Percentiles rank a stretch among this genome's conserved stretches.
Conservation (phyloP, 2,888 invertebrate species). For the Epirrita christyi region DNA sequence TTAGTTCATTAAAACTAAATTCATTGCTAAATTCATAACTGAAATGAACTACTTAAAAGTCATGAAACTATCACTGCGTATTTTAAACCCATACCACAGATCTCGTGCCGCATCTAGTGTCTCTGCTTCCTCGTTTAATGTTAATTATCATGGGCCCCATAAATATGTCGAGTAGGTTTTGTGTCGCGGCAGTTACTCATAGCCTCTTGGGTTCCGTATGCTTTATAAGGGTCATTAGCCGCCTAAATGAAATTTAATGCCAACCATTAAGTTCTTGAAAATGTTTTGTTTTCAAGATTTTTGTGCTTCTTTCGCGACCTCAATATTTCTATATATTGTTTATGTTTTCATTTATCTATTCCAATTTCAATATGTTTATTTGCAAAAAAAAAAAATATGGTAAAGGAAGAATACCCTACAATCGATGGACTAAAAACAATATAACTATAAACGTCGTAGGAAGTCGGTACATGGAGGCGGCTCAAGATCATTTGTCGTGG, state of each 20-base stretch:
- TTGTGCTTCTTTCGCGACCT: no score
- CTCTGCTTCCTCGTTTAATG: slow-evolving; percentile 34
- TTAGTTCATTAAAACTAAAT: background rate
- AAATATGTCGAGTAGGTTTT: slow-evolving; percentile 53
- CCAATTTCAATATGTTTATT: no score
- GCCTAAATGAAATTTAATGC: slow-evolving; percentile 60
- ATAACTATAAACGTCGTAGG: no score
- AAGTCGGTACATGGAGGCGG: no score
- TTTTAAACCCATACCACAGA: background rate
- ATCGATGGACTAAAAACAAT: no score
- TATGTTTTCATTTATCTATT: no score
- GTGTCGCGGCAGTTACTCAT: slow-evolving; percentile 44
- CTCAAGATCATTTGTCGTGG: no score
- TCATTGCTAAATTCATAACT: background rate
- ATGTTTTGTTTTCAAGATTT: slow-evolving; percentile 5
- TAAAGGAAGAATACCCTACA: no score
- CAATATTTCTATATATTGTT: no score
- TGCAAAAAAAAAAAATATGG: no score
- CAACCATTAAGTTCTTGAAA: slow-evolving; percentile 44
- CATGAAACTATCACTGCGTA: slow-evolving; percentile 7
- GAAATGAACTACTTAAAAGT: background rate
- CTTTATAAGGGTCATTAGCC: slow-evolving; percentile 55
- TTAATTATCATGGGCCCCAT: slow-evolving; percentile 58
- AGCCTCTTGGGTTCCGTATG: slow-evolving; percentile 42
- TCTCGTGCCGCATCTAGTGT: slow-evolving; percentile 16